Evolutionary conservation across 2,797 vertebrate species (phyloP).

Genomic region (Eulemur coronatus): DNA sequence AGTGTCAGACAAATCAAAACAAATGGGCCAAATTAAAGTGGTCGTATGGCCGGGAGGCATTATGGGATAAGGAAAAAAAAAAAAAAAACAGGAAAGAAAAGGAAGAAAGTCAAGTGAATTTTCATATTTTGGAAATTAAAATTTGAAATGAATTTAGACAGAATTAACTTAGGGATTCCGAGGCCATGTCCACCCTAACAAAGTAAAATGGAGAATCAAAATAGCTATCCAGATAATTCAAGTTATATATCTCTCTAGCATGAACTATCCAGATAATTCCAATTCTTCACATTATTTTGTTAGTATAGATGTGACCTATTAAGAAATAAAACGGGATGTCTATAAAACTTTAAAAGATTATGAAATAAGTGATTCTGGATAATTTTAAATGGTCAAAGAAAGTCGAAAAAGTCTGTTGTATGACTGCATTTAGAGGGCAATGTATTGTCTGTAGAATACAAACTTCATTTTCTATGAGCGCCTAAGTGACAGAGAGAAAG

Average conservation of each 20-base stretch:
- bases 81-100: constrained; percentile 85
- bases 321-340: constrained; percentile 61
- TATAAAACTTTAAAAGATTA: constrained; percentile 66
- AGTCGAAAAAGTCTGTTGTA: neutral
- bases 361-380: constrained; percentile 21
- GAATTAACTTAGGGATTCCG: constrained; percentile 70
- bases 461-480: neutral
- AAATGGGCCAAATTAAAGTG: constrained; percentile 86
- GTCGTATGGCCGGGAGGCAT: constrained; percentile 85
- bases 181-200: constrained; percentile 69
- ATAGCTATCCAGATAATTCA: constrained; percentile 49
- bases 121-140: constrained; percentile 82
- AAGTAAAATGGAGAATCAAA: constrained; percentile 68
- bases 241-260: neutral
- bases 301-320: constrained; percentile 73
- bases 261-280: constrained; percentile 51
- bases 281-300: constrained; percentile 74
- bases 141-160: constrained; percentile 83
- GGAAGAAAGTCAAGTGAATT: constrained; percentile 88
- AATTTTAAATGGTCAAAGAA: constrained; percentile 16
- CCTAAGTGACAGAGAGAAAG: constrained; percentile 20
- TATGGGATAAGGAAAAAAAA: constrained; percentile 85
- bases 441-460: neutral
- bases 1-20: constrained; percentile 89
- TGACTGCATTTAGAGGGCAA: neutral